A percentile compares a stretch with the other conserved stretches of the same genome.
Evolutionary conservation across 2,888 invertebrate genomes (phyloP).

Genomic region (Pilophorus perplexus): DNA sequence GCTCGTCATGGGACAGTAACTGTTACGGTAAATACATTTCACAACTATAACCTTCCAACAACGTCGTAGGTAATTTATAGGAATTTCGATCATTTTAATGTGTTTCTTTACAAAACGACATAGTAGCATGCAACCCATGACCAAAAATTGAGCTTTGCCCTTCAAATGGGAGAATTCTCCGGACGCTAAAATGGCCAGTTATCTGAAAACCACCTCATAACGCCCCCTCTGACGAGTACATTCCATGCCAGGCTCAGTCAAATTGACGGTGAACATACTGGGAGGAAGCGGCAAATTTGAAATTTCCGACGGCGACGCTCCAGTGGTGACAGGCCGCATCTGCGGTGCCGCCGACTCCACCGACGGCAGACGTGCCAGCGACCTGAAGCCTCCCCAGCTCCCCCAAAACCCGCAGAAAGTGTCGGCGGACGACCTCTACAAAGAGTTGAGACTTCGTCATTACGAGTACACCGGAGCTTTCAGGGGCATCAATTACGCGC

Average conservation of each 20-base stretch:
- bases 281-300: constrained; percentile 84
- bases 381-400: neutral
- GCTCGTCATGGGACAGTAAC: too few relatives aligned
- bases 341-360: neutral
- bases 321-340: neutral
- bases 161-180: too few relatives aligned
- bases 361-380: neutral
- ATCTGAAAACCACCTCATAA: too few relatives aligned
- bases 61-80: too few relatives aligned
- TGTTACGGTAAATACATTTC: too few relatives aligned
- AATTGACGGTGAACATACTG: constrained; percentile 78
- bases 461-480: constrained; percentile 82
- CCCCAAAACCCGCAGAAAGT: neutral
- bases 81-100: too few relatives aligned
- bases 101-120: too few relatives aligned
- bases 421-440: constrained; percentile 68
- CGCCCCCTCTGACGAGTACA: too few relatives aligned
- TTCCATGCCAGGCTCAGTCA: constrained; percentile 67
- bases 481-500: constrained; percentile 73
- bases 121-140: too few relatives aligned
- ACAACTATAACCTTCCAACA: too few relatives aligned
- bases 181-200: too few relatives aligned
- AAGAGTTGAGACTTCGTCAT: constrained; percentile 79
- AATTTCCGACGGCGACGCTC: constrained; percentile 51
- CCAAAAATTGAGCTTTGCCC: too few relatives aligned